Conservation (phyloP, 2,888 invertebrate genomes). For the Dioctria rufipes region DNA sequence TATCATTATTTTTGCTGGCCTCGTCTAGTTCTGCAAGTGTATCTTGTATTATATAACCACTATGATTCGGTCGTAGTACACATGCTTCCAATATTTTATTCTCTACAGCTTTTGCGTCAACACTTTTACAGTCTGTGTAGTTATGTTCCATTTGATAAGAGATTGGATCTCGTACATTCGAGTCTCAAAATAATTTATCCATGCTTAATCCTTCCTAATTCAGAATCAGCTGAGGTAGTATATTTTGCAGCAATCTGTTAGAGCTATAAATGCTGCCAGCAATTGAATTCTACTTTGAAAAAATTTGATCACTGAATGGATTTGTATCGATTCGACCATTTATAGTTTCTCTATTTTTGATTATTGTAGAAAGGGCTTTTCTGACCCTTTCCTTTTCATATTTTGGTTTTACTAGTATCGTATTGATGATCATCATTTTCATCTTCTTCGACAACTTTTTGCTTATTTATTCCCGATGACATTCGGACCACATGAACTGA, state of each 20-base stretch:
- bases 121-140: slow-evolving; percentile 48
- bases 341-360: slow-evolving; percentile 69
- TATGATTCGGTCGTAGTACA: slow-evolving; percentile 65
- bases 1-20: slow-evolving; percentile 14
- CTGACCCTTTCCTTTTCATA: slow-evolving; percentile 63
- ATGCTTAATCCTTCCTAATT: slow-evolving; percentile 65
- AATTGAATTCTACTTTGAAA: slow-evolving; percentile 75
- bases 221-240: slow-evolving; percentile 73
- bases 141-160: slow-evolving; percentile 62
- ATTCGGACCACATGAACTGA: slow-evolving; percentile 87
- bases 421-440: slow-evolving; percentile 21
- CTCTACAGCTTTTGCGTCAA: slow-evolving; percentile 62
- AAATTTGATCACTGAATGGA: slow-evolving; percentile 74
- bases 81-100: slow-evolving; percentile 62
- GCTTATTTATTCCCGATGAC: slow-evolving; percentile 75
- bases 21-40: slow-evolving; percentile 65
- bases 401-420: slow-evolving; percentile 45
- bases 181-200: slow-evolving; percentile 67
- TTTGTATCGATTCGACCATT: slow-evolving; percentile 70
- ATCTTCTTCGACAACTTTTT: slow-evolving; percentile 61
- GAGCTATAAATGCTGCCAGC: slow-evolving; percentile 77
- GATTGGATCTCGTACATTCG: slow-evolving; percentile 58
- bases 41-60: slow-evolving; percentile 68
- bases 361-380: slow-evolving; percentile 67
- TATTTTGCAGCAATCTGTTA: slow-evolving; percentile 76